Conservation (phyloP, 2,888 invertebrate genomes). For the Drosophila koepferae region DNA sequence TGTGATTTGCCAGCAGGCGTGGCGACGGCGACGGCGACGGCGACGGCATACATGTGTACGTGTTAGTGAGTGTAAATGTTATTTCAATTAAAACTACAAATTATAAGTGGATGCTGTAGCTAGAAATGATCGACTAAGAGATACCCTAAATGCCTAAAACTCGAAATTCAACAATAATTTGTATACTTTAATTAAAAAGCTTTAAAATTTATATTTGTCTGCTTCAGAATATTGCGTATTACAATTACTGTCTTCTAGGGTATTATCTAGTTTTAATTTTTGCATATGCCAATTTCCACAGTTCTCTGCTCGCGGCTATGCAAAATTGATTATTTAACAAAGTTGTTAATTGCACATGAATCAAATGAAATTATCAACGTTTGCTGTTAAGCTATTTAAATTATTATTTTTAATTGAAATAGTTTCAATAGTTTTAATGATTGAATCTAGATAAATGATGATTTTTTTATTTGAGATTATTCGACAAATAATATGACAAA, state of each 20-base stretch:
- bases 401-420: constrained; percentile 5
- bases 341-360: constrained; percentile 21
- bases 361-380: not conserved
- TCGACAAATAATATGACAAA: not conserved
- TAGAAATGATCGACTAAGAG: not conserved
- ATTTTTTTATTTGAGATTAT: not conserved
- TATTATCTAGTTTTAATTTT: not conserved
- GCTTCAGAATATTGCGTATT: not conserved
- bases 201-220: not conserved
- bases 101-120: constrained; percentile 17
- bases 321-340: constrained; percentile 26
- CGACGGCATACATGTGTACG: constrained; percentile 20
- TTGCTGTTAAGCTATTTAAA: not conserved
- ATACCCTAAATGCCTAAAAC: not conserved
- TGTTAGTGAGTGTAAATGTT: constrained; percentile 59
- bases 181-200: not conserved
- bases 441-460: not conserved
- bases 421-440: not conserved
- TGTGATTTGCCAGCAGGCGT: constrained; percentile 48
- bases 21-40: not conserved
- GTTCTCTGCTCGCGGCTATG: constrained; percentile 5
- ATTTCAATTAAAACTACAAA: constrained; percentile 68
- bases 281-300: constrained; percentile 13
- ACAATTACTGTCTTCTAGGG: not conserved
- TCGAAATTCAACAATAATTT: too few relatives aligned